These are phyloP conservation scores for Oreortyx pictus DNA, from an alignment of 2,797 vertebrate species.

Conservation along the genomic window DNA sequence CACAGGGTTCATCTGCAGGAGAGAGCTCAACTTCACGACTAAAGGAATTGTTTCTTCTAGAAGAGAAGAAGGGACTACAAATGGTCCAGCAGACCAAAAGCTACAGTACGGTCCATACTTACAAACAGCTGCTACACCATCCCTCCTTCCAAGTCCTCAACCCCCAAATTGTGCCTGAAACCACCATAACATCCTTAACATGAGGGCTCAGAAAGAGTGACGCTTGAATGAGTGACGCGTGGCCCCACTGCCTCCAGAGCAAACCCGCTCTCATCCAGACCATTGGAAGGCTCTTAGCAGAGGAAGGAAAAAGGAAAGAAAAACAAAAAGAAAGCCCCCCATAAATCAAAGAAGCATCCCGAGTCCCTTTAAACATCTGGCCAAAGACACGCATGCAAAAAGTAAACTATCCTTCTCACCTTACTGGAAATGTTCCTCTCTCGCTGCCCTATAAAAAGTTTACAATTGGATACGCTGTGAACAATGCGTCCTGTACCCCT, in stretches of 20 bases:
- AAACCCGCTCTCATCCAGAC: neutral
- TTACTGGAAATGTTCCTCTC: conserved; percentile 58
- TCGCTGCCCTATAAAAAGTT: conserved; percentile 23
- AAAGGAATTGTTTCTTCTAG: neutral
- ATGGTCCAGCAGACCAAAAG: neutral
- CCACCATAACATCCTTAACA: neutral
- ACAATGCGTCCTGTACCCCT: neutral
- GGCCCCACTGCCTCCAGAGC: neutral
- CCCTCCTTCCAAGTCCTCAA: neutral
- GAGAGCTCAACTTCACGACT: neutral
- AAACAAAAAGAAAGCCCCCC: neutral
- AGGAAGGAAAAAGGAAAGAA: neutral
- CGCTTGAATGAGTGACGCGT: neutral
- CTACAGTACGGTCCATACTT: rapidly evolving
- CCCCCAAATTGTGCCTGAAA: neutral
- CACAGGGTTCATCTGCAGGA: neutral
- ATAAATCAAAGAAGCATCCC: conserved; percentile 34
- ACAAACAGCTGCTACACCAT: neutral
- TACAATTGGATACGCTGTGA: neutral
- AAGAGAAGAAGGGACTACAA: neutral
- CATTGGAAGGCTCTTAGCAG: neutral
- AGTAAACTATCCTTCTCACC: conserved; percentile 10
- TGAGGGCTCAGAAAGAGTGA: neutral
- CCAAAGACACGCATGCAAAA: conserved; percentile 5
- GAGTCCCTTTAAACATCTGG: conserved; percentile 29